phyloP scores from a whole-genome alignment of 2,797 vertebrate species.

The Leptoclinus maculatus region DNA sequence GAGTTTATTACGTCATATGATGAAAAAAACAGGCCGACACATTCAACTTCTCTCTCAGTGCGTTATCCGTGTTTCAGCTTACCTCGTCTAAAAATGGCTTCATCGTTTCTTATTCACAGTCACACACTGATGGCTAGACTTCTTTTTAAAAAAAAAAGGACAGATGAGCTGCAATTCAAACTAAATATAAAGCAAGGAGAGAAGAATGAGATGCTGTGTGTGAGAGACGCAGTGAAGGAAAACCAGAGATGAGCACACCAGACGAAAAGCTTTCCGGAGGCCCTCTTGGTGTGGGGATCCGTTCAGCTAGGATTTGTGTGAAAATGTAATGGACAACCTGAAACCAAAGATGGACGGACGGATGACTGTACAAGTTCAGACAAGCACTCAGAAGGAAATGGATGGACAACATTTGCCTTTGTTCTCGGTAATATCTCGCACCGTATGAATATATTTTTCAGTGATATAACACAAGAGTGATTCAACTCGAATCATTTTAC shows the following conservation, averaged over 20 bases:
- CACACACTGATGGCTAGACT: conserved; percentile 29
- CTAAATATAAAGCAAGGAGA: not conserved
- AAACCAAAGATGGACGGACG: not conserved
- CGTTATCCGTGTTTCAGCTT: conserved; percentile 35
- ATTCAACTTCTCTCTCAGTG: conserved; percentile 29
- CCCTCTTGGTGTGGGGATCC: not conserved
- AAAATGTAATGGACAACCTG: not conserved
- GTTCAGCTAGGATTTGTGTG: not conserved
- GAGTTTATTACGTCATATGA: conserved; percentile 22
- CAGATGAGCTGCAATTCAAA: conserved; percentile 44
- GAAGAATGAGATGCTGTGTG: not conserved
- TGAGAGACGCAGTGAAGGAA: not conserved
- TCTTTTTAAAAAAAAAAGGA: conserved; percentile 35
- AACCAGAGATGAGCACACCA: not conserved
- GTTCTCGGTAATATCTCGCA: not conserved
- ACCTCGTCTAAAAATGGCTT: conserved; percentile 68
- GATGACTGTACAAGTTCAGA: conserved; percentile 2
- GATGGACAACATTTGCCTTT: not conserved
- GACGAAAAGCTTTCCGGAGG: not conserved
- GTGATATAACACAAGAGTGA: not conserved
- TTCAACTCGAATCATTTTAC: not conserved
- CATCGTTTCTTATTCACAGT: conserved; percentile 64
- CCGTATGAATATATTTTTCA: not conserved
- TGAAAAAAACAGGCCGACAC: conserved; percentile 29
- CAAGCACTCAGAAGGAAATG: not conserved